Conservation (phyloP, 1,140 invertebrate genomes). For the Micrasema longulum region DNA sequence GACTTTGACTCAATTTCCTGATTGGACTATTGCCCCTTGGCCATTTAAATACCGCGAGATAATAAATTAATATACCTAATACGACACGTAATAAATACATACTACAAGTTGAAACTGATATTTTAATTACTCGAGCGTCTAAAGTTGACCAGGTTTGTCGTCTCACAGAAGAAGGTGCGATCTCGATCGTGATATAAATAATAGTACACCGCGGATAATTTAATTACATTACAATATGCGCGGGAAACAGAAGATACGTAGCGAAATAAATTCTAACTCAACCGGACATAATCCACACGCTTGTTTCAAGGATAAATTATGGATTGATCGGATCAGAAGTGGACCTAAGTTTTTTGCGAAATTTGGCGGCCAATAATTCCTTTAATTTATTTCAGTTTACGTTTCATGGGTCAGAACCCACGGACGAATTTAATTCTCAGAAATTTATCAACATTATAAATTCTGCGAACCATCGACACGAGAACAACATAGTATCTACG, state of each 20-base stretch:
- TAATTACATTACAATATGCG: no score
- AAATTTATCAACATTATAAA: constrained; percentile 13
- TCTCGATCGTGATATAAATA: no score
- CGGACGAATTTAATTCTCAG: constrained; percentile 19
- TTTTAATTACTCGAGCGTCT: constrained; percentile 17
- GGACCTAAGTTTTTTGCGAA: constrained; percentile 6
- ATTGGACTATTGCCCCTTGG: constrained; percentile 12
- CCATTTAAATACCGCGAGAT: constrained; percentile 16
- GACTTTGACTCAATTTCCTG: constrained; percentile 21
- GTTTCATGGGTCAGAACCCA: constrained; percentile 14
- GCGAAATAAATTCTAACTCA: not conserved
- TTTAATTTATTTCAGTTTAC: constrained; percentile 25
- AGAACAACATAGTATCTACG: no score
- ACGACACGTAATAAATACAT: constrained; percentile 7
- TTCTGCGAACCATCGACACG: constrained; percentile 20
- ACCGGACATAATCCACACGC: constrained; percentile 1
- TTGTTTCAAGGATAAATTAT: not conserved
- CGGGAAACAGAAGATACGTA: not conserved
- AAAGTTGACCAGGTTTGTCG: no score
- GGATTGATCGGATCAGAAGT: not conserved
- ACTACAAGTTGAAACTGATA: constrained; percentile 7
- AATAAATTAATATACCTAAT: constrained; percentile 30
- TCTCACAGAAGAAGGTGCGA: no score
- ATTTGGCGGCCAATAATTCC: not conserved
- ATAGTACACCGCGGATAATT: no score